Evolutionary conservation across 2,888 invertebrate genomes (phyloP).

Genomic region (Hyles lineata): DNA sequence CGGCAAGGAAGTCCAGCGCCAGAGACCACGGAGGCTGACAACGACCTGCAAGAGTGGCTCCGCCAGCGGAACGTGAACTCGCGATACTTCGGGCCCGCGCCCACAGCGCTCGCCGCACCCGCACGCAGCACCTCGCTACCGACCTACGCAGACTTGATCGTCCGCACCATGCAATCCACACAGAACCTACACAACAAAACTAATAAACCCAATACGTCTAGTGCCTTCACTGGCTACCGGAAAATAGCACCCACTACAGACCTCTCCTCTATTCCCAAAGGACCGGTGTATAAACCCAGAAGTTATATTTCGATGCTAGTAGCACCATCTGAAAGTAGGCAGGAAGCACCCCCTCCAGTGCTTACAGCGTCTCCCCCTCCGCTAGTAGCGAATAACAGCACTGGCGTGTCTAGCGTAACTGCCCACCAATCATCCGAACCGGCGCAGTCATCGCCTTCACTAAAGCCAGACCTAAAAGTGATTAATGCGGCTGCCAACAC

Average conservation of each 20-base stretch:
- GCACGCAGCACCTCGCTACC: background rate
- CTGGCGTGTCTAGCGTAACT: too few species aligned
- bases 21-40: too few species aligned
- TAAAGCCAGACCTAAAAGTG: background rate
- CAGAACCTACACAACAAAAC: too few species aligned
- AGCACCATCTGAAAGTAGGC: background rate
- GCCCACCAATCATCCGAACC: too few species aligned
- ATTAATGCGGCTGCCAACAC: background rate
- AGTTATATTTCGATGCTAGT: background rate
- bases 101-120: too few species aligned
- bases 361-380: background rate
- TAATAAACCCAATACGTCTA: background rate
- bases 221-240: background rate
- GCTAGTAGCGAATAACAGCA: too few species aligned
- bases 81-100: background rate
- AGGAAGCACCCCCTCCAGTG: background rate
- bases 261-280: background rate
- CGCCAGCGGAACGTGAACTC: slow-evolving; percentile 13
- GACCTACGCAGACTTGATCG: too few species aligned
- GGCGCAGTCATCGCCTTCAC: too few species aligned
- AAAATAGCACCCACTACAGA: background rate
- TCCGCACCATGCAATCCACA: background rate
- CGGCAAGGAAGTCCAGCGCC: background rate
- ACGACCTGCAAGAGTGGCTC: slow-evolving; percentile 6
- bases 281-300: background rate